Evolutionary conservation across 2,888 invertebrate species (phyloP), one percentile per base, ranked within the genome.

Genomic region (Enchytraeus crypticus): DNA sequence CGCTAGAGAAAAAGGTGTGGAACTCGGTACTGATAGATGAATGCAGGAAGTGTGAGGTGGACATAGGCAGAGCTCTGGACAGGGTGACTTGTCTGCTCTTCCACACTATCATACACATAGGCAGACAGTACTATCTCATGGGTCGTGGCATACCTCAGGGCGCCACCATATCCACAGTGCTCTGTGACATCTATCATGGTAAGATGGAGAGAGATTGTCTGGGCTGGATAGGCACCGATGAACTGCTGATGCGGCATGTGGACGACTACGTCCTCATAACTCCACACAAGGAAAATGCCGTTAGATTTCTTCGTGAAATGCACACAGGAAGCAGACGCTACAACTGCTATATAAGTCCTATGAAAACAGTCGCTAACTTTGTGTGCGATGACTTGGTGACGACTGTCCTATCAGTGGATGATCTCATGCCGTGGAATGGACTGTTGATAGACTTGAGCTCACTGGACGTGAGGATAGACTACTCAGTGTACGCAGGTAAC

Each of bases 211-310:
- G 47, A 26, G 53, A 61, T n/a, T 49, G 59, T 21, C 54, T 69
- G 30, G 55, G 68, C 18, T 14, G 49, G 11, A 51, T 62, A 0
- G 34, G 38, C 11, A 54, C 61, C 1, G 72, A 71, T 33, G 72
- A 72, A 23, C 60, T 76, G 47, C 54, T 73, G 62, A 68, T 75
- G 65, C 69, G 77, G 30, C 69, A 74, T 54, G 72, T 75, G 2
- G 77, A 76, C 66, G 76, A 77, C 65, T 73, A 70, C 63, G 65
- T 76, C 18, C 73, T 69, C 64, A 68, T 77, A n/a, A 72, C 76
- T 3, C 74, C 73, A 4, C 51, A 66, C 30, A 64, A 62, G 51
- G 60, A 69, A 1, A 66, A 64, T 8, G 74, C 76, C 33, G 60
- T 62, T 14, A n/a, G 38, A 1, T 75, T 75, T 60, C 66, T 75